Evolutionary conservation across 2,888 invertebrate genomes (phyloP), one percentile per base, ranked within the genome.

Genomic region (Aphodius granarius): DNA sequence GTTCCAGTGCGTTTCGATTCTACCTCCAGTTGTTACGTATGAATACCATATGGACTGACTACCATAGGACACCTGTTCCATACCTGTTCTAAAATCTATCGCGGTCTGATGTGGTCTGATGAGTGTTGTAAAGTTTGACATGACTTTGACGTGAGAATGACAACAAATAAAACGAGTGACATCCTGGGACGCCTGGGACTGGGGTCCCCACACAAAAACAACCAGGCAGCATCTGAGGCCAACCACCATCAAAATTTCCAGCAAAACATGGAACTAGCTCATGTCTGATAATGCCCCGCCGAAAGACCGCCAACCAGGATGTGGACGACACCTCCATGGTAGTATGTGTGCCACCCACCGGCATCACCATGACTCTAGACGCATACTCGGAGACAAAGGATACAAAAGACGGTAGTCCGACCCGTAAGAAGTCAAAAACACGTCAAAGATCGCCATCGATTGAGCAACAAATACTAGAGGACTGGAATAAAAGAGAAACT

Each of bases 401-500:
- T 43, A 43, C 13, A 13, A 43, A 43, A 6, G n/a, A n/a, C n/a
- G n/a, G n/a, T n/a, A n/a, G 43, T 3, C 43, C 43, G 13, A 43
- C 6, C 43, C 43, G 43, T 13, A 9, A 1, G 9, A 43, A 9
- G 43, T 2, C 3, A 43, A 43, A 43, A 43, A 43, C 6, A 1
- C 43, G 9, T 13, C 6, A 43, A 3, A 13, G 43, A 23, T 9
- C 23, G 43, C 6, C 13, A 43, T 43, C 43, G 43, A 43, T 9
- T 13, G 43, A 43, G 43, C 9, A 43, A 43, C 6, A 43, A 3
- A 6, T 43, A 43, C 43, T 43, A 2, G 1, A 6, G 9, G 43
- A 43, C 1, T 68, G 68, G 68, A 68, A 20, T 6, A 5, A 68
- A 68, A 19, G 68, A 68, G 68, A 68, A 68, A n/a, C 21, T 20